These are phyloP conservation scores for Asteroscopus sphinx DNA, from an alignment of 2,888 invertebrate genomes.

Conservation along the genomic window DNA sequence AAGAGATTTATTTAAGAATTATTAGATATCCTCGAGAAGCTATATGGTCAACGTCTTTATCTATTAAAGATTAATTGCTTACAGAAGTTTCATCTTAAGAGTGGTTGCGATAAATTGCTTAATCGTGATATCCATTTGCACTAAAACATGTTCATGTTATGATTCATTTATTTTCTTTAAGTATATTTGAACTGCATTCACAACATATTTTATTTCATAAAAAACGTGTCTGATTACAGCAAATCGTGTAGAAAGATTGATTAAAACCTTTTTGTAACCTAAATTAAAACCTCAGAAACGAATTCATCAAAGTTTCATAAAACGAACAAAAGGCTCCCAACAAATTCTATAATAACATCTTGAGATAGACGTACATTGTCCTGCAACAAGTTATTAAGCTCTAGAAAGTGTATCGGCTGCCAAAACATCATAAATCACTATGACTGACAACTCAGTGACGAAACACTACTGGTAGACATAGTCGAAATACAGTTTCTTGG, in stretches of 20 bases:
- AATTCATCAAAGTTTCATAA: slow-evolving; percentile 10
- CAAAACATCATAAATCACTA: slow-evolving; percentile 75
- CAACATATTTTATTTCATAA: too few relatives aligned
- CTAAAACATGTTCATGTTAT: too few relatives aligned
- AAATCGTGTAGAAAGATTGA: too few relatives aligned
- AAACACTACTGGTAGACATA: slow-evolving; percentile 59
- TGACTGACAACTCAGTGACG: slow-evolving; percentile 77
- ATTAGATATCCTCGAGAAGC: slow-evolving; percentile 24
- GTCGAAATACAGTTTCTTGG: slow-evolving; percentile 29
- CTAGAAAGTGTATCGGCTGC: slow-evolving; percentile 75
- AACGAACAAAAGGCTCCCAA: background rate
- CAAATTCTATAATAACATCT: background rate
- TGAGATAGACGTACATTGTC: slow-evolving; percentile 9
- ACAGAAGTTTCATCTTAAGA: background rate
- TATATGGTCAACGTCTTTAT: slow-evolving; percentile 13
- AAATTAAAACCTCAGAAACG: background rate
- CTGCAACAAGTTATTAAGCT: slow-evolving; percentile 14
- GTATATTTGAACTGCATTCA: too few relatives aligned
- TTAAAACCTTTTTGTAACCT: background rate
- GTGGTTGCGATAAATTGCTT: slow-evolving; percentile 9
- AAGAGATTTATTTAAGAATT: slow-evolving; percentile 22
- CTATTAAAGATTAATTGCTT: slow-evolving; percentile 24
- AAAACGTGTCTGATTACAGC: too few relatives aligned
- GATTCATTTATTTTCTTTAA: too few relatives aligned
- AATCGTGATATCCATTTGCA: too few relatives aligned